Conservation (phyloP, 2,888 invertebrate species). For the Tenthredo amoena region DNA sequence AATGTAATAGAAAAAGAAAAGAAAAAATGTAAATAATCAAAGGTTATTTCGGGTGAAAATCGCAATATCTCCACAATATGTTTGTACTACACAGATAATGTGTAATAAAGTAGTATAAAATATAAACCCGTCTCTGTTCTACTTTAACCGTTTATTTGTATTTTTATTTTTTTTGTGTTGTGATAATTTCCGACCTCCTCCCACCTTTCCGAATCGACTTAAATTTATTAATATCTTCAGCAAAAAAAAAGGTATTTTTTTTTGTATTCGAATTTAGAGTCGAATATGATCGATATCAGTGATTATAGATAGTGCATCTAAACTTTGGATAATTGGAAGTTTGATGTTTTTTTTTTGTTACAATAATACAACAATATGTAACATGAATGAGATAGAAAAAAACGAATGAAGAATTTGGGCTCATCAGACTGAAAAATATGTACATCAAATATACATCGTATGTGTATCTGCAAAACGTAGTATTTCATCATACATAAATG, state of each 20-base stretch:
- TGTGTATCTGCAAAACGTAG: background rate
- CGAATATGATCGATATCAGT: background rate
- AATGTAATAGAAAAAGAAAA: constrained; percentile 39
- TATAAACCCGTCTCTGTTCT: constrained; percentile 25
- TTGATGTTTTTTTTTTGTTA: background rate
- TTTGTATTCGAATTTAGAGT: background rate
- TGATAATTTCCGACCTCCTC: background rate
- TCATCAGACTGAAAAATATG: constrained; percentile 22
- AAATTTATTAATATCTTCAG: background rate
- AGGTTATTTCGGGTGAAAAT: constrained; percentile 47
- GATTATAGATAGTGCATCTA: constrained; percentile 8
- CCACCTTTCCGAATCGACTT: background rate
- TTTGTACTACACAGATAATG: constrained; percentile 49
- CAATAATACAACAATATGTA: background rate
- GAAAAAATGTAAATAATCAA: constrained; percentile 52
- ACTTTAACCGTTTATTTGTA: background rate
- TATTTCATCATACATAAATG: background rate
- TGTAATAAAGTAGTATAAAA: constrained; percentile 38
- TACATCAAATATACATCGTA: constrained; percentile 34
- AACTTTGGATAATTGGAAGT: background rate
- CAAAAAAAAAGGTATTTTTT: background rate
- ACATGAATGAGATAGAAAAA: background rate
- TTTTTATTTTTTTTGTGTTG: background rate
- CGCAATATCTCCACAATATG: constrained; percentile 25
- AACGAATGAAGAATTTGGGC: background rate